These are phyloP conservation scores for Zaprionus nigranus DNA, from an alignment of 1,140 invertebrate species.

Conservation along the genomic window DNA sequence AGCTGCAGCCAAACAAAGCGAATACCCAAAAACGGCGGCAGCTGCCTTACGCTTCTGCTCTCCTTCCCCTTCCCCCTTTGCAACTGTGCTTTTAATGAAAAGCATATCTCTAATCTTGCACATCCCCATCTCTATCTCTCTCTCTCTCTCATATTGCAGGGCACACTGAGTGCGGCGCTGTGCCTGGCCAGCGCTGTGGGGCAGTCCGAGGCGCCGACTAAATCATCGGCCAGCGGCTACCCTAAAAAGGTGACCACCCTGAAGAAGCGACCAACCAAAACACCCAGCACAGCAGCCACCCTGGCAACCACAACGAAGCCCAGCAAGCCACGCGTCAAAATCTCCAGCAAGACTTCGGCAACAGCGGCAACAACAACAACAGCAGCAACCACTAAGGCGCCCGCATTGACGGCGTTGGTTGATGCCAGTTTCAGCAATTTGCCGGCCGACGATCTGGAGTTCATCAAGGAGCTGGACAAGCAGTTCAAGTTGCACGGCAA, in stretches of 20 bases:
- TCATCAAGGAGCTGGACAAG: conserved; percentile 83
- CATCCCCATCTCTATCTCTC: conserved; percentile 1
- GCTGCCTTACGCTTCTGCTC: not conserved
- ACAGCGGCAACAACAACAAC: conserved; percentile 17
- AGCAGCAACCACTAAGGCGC: conserved; percentile 35
- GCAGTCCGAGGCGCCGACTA: conserved; percentile 43
- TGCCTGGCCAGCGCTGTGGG: conserved; percentile 54
- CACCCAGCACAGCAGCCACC: conserved; percentile 38
- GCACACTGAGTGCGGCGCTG: conserved; percentile 57
- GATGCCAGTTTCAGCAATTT: conserved; percentile 70
- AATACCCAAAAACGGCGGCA: not conserved
- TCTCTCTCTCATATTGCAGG: conserved; percentile 31
- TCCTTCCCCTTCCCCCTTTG: not conserved
- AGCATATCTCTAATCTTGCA: conserved; percentile 2
- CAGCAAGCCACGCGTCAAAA: conserved; percentile 68
- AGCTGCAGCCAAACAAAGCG: conserved; percentile 30
- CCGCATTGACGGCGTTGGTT: conserved; percentile 38
- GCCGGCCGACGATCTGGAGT: conserved; percentile 79
- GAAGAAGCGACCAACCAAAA: conserved; percentile 78
- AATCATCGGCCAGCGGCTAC: conserved; percentile 55
- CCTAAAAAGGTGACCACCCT: conserved; percentile 78
- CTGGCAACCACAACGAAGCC: conserved; percentile 48
- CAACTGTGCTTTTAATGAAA: not conserved
- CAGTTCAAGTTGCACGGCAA: conserved; percentile 82
- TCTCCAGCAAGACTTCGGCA: conserved; percentile 15